These are phyloP conservation scores for Mythimna vitellina DNA, from an alignment of 2,888 invertebrate species.

Conservation along the genomic window DNA sequence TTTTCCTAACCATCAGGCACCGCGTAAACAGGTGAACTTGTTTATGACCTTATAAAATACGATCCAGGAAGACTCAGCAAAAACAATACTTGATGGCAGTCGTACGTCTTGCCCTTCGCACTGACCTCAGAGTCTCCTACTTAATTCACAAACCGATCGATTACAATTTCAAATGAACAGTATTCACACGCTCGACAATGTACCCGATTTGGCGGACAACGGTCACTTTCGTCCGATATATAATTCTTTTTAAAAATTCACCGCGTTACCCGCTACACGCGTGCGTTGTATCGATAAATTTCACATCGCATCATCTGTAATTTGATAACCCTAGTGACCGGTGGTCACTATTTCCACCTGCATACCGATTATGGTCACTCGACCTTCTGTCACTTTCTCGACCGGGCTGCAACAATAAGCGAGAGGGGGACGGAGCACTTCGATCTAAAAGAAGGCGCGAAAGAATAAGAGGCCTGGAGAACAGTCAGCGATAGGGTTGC, in stretches of 20 bases:
- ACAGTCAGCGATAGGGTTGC: conserved; percentile 79
- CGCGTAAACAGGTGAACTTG: conserved; percentile 51
- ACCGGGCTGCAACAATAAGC: conserved; percentile 21
- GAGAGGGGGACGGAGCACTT: conserved; percentile 64
- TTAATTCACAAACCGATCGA: conserved; percentile 75
- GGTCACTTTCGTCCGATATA: conserved; percentile 69
- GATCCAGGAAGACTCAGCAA: conserved; percentile 66
- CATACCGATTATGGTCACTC: conserved; percentile 69
- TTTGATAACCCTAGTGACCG: conserved; percentile 84
- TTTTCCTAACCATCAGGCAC: conserved; percentile 40
- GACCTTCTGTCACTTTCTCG: conserved; percentile 63
- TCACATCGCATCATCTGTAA: conserved; percentile 82
- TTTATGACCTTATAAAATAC: conserved; percentile 52
- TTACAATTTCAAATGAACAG: conserved; percentile 86
- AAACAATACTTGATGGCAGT: conserved; percentile 56
- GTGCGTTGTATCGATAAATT: conserved; percentile 79
- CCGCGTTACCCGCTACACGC: conserved; percentile 83
- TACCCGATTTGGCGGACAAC: conserved; percentile 76
- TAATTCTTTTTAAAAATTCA: conserved; percentile 65
- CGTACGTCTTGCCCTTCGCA: conserved; percentile 74
- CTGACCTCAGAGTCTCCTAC: conserved; percentile 74
- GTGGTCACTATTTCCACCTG: conserved; percentile 86
- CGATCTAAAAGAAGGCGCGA: conserved; percentile 70
- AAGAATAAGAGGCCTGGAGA: conserved; percentile 68
- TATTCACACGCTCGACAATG: conserved; percentile 84